These are phyloP conservation scores for Leptodirus hochenwartii DNA, from an alignment of 2,888 invertebrate species.

Conservation along the genomic window DNA sequence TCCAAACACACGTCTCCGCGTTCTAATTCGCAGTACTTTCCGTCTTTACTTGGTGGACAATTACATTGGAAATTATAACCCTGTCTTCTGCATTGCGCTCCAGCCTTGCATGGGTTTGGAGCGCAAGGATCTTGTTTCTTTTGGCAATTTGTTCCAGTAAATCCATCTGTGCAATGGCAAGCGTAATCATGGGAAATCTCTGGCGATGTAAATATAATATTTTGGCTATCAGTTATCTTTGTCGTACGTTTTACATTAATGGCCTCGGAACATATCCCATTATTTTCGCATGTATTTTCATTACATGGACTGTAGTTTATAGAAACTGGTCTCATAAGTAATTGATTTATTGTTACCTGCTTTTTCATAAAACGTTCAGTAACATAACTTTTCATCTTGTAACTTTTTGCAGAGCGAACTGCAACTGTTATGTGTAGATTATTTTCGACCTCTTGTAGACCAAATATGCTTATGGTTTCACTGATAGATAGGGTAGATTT, in stretches of 20 bases:
- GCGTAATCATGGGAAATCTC: slow-evolving; percentile 55
- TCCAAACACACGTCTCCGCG: slow-evolving; percentile 68
- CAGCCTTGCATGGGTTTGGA: slow-evolving; percentile 73
- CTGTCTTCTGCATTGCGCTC: slow-evolving; percentile 68
- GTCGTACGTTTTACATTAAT: slow-evolving; percentile 49
- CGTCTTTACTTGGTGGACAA: slow-evolving; percentile 62
- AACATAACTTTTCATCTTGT: slow-evolving; percentile 44
- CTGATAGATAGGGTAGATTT: slow-evolving; percentile 44
- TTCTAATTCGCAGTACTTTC: slow-evolving; percentile 68
- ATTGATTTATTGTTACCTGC: slow-evolving; percentile 39
- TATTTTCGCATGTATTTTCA: slow-evolving; percentile 55
- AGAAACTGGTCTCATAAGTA: slow-evolving; percentile 40
- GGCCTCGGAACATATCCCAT: slow-evolving; percentile 55
- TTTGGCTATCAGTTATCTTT: slow-evolving; percentile 63
- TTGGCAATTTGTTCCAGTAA: slow-evolving; percentile 66
- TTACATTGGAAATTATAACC: slow-evolving; percentile 70
- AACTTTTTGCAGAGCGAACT: slow-evolving; percentile 30
- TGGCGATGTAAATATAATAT: slow-evolving; percentile 69
- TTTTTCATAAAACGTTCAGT: slow-evolving; percentile 46
- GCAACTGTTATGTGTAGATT: slow-evolving; percentile 57
- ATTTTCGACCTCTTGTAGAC: slow-evolving; percentile 46
- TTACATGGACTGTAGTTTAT: slow-evolving; percentile 68
- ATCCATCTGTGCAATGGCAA: slow-evolving; percentile 71
- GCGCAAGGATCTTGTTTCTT: slow-evolving; percentile 79
- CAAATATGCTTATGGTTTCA: slow-evolving; percentile 51